Percentiles rank a stretch among this genome's conserved stretches.
phyloP scores from a whole-genome alignment of 1,140 invertebrate genomes.

The Glossosoma conforme region DNA sequence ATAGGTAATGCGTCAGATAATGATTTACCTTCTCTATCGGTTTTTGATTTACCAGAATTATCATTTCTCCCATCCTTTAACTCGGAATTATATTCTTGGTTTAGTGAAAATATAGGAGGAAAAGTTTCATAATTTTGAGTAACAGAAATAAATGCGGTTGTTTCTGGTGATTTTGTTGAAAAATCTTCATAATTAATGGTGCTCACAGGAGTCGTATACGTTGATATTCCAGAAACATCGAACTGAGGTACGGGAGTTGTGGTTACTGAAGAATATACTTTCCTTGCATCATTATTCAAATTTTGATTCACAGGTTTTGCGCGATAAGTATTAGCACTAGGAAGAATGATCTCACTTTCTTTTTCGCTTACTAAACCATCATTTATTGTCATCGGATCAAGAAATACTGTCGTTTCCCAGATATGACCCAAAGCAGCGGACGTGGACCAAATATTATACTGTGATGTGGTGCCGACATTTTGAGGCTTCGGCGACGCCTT shows the following conservation, averaged over 20 bases:
- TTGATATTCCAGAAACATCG: conserved; percentile 16
- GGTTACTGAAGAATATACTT: conserved; percentile 9
- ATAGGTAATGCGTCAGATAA: conserved; percentile 8
- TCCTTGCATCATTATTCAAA: conserved; percentile 9
- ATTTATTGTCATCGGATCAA: conserved; percentile 68
- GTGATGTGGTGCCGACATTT: conserved; percentile 12
- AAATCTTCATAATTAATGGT: conserved; percentile 16
- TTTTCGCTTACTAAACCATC: conserved; percentile 49
- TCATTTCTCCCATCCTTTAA: conserved; percentile 11
- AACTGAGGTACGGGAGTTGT: conserved; percentile 7
- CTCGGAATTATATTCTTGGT: conserved; percentile 3
- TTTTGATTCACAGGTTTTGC: conserved; percentile 5
- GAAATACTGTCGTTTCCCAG: conserved; percentile 61
- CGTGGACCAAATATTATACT: conserved; percentile 29
- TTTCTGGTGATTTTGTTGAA: conserved; percentile 25
- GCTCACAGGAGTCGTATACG: conserved; percentile 18
- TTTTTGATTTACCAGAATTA: conserved; percentile 29
- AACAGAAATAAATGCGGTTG: conserved; percentile 13
- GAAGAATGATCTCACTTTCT: conserved; percentile 20
- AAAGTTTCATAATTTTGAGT: conserved; percentile 28
- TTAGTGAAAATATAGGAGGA: conserved; percentile 15
- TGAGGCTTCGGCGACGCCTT: conserved; percentile 15
- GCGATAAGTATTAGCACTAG: conserved; percentile 27
- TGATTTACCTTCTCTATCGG: conserved; percentile 31
- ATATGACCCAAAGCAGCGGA: conserved; percentile 33